These are phyloP conservation scores for Neoseiulus cucumeris DNA, from an alignment of 1,140 invertebrate species.

Conservation along the genomic window DNA sequence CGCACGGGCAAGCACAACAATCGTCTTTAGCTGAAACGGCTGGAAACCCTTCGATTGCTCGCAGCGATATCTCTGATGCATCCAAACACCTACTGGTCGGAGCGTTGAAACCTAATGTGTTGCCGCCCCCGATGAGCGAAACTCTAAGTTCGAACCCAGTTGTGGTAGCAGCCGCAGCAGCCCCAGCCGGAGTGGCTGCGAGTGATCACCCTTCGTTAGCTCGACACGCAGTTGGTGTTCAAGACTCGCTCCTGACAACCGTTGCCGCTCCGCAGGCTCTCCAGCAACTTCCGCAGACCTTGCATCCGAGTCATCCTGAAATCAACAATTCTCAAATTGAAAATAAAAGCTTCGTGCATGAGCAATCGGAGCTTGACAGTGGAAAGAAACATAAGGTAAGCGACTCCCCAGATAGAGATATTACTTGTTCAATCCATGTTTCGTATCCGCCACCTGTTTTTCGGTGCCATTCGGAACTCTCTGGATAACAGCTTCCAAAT, in stretches of 20 bases:
- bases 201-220: neutral
- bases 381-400: slow-evolving; percentile 17
- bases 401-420: too few relatives aligned
- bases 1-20: slow-evolving; percentile 16
- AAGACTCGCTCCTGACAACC: neutral
- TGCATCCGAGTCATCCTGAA: neutral
- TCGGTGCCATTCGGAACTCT: slow-evolving; percentile 13
- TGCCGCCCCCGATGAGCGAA: neutral
- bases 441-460: slow-evolving; percentile 9
- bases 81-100: neutral
- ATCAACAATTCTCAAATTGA: neutral
- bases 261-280: neutral
- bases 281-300: neutral
- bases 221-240: neutral
- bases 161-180: neutral
- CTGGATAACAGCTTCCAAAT: neutral
- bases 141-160: slow-evolving; percentile 16
- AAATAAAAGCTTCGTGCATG: neutral
- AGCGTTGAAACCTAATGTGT: neutral
- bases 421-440: slow-evolving; percentile 10
- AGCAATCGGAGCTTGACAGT: neutral
- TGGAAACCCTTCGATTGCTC: slow-evolving; percentile 13
- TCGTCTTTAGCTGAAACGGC: slow-evolving; percentile 11
- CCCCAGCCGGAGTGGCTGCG: neutral
- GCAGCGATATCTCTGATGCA: slow-evolving; percentile 11